Percentiles rank a stretch among this genome's conserved stretches.
These are phyloP conservation scores for Sinhomidia bicolor DNA, from an alignment of 2,888 invertebrate species.

Conservation along the genomic window DNA sequence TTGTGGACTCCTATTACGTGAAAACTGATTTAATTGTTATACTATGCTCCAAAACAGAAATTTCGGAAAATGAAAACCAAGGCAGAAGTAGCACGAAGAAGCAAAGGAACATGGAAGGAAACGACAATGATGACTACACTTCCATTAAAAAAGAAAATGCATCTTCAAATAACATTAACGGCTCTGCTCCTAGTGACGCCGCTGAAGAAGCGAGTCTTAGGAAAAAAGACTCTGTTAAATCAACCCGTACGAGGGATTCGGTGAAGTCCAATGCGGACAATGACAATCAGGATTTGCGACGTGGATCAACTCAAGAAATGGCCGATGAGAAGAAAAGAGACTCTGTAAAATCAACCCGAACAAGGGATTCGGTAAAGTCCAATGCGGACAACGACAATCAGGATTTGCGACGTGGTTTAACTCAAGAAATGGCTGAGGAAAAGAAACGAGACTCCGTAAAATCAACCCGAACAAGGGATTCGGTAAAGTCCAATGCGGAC, in stretches of 20 bases:
- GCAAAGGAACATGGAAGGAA: not conserved
- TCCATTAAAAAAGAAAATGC: not conserved
- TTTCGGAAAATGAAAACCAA: not conserved
- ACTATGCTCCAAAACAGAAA: not conserved
- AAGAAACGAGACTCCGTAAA: not conserved
- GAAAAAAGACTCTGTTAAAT: not conserved
- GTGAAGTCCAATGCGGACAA: not conserved
- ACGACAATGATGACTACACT: not conserved
- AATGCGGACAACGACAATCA: not conserved
- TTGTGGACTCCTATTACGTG: too few relatives aligned
- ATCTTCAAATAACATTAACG: not conserved
- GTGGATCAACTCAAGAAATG: too few relatives aligned
- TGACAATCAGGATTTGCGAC: conserved; percentile 6
- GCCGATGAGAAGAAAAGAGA: too few relatives aligned
- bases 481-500: not conserved
- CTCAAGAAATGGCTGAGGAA: too few relatives aligned
- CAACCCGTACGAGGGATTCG: not conserved
- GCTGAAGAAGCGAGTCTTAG: too few relatives aligned
- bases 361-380: conserved; percentile 1
- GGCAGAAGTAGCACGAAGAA: not conserved
- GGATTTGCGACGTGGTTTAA: too few relatives aligned
- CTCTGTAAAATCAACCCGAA: not conserved
- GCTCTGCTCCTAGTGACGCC: not conserved
- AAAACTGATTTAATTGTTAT: too few relatives aligned
- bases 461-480: not conserved